Base-by-base conservation (phyloP, 2,113 vertebrate species). In the Trogon melanurus region DNA sequence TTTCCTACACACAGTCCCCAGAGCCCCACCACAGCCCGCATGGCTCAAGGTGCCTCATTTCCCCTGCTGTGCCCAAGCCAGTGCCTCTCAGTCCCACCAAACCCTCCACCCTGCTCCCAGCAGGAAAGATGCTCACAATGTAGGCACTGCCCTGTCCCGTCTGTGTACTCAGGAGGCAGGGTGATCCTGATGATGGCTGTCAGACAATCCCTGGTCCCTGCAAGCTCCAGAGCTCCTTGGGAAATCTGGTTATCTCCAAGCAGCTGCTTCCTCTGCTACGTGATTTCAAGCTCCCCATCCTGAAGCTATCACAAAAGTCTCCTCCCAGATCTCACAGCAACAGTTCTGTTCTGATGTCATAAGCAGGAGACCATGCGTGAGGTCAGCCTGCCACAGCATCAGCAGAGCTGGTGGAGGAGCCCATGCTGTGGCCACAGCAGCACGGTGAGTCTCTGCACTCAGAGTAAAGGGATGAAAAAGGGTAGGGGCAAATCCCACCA, bases 21-120 rank as follows among this genome's bases (percentile, higher is more conserved):
- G 6, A 22, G 58, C 60, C 15, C 19, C 1, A 1, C 34, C n/a
- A 38, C 17, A 15, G 75, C 41, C 21, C 48, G 4, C 0, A 1
- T 22, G 48, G 11, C 27, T 61, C 64, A 25, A 53, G 21, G 64
- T 41, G 36, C 57, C 20, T 50, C 34, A 34, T 16, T 36, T 47
- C 18, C 54, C 50, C 26, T 0, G 0, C 26, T 65, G 34, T 58
- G 72, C 32, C 48, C 16, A 2, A 71, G 13, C 30, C 56, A 85
- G 9, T 38, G 47, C 48, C 30, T 8, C 71, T 65, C 79, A 51
- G 61, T 7, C 48, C 62, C 81, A 38, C 12, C 78, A 74, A 16
- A 8, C 51, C 20, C 47, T 80, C 45, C 74, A 29, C 23, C 11
- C 79, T 76, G 38, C 58, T 65, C 38, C 67, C 88, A 84, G 38